phyloP scores from a whole-genome alignment of 1,140 invertebrate species.

The Eciton burchellii region DNA sequence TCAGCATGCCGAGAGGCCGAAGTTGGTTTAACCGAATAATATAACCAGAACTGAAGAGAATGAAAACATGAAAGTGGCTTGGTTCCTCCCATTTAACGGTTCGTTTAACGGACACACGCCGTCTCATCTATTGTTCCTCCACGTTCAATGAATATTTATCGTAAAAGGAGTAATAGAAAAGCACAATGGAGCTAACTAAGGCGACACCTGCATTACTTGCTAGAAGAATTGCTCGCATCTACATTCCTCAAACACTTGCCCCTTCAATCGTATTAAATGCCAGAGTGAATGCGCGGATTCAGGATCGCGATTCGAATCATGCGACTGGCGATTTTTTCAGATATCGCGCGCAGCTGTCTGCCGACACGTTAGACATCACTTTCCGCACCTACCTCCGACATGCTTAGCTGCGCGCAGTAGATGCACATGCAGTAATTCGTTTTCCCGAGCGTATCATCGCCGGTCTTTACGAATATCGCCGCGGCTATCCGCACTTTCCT shows the following conservation, averaged over 20 bases:
- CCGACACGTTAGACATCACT: conserved; percentile 56
- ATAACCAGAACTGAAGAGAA: no score
- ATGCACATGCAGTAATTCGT: not conserved
- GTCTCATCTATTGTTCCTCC: no score
- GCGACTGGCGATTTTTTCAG: conserved; percentile 29
- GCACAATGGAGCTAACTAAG: not conserved
- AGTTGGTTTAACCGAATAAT: not conserved
- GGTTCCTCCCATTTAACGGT: not conserved
- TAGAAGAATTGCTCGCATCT: not conserved
- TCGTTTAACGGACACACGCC: no score
- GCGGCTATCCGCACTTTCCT: conserved; percentile 46
- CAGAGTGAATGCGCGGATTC: conserved; percentile 29
- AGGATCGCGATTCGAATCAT: conserved; percentile 21
- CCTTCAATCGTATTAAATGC: conserved; percentile 13
- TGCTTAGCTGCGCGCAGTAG: conserved; percentile 37
- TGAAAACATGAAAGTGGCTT: not conserved
- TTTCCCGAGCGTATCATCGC: conserved; percentile 51
- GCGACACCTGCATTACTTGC: not conserved
- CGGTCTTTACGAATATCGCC: conserved; percentile 35
- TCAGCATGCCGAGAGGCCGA: not conserved
- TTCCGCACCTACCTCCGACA: conserved; percentile 16
- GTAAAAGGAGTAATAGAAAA: not conserved
- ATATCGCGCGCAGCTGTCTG: conserved; percentile 16
- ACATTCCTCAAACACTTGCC: conserved; percentile 6
- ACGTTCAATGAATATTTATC: not conserved